phyloP scores from a whole-genome alignment of 2,888 invertebrate species.

The Eupithecia vulgata region DNA sequence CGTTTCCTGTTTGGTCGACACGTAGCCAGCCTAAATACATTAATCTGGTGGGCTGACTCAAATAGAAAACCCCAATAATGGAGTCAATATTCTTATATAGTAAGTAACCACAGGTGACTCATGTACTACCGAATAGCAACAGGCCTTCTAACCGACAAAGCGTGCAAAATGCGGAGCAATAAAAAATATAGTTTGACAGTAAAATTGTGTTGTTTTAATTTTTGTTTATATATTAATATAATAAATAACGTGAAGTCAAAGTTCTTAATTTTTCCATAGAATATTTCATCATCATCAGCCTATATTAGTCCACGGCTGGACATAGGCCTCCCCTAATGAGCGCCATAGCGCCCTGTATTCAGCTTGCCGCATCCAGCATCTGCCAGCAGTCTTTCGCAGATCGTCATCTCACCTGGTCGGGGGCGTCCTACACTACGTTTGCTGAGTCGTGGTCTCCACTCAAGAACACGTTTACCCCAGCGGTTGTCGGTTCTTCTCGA shows the following conservation, averaged over 20 bases:
- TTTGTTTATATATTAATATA: neutral
- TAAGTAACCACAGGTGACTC: constrained; percentile 8
- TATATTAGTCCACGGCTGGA: too few relatives aligned
- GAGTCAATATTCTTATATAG: neutral
- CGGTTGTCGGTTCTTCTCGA: too few relatives aligned
- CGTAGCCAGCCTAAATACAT: constrained; percentile 5
- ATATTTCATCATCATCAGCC: too few relatives aligned
- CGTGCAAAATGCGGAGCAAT: neutral
- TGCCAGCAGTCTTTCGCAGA: too few relatives aligned
- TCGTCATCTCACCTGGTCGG: too few relatives aligned
- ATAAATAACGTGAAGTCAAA: neutral
- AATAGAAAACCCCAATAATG: constrained; percentile 4
- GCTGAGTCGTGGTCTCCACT: too few relatives aligned
- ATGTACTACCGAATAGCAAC: constrained; percentile 3
- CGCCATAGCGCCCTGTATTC: too few relatives aligned
- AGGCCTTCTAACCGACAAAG: neutral
- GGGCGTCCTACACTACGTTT: too few relatives aligned
- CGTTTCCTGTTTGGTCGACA: neutral
- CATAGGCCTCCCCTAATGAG: too few relatives aligned
- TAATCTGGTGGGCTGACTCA: constrained; percentile 5
- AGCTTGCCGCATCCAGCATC: too few relatives aligned
- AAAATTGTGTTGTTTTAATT: neutral
- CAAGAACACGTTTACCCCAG: too few relatives aligned
- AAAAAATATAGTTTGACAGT: neutral
- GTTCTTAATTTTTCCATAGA: neutral